Conservation (phyloP, 2,888 invertebrate genomes). For the Ophion obscuratus region DNA sequence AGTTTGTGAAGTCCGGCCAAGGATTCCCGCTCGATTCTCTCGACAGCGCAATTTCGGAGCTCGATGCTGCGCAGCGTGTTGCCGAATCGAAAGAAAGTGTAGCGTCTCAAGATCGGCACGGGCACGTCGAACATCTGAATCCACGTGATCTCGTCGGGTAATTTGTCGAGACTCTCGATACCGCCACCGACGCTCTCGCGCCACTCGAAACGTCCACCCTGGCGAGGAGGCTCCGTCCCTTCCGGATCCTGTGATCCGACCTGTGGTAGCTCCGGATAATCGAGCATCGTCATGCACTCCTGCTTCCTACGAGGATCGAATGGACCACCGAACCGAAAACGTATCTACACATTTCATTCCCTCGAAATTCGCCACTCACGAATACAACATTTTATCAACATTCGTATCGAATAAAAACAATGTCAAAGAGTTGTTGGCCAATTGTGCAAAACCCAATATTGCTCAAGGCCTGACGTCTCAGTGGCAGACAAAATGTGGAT, state of each 20-base stretch:
- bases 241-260: neutral
- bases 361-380: too few relatives aligned
- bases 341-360: too few relatives aligned
- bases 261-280: constrained; percentile 68
- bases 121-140: constrained; percentile 72
- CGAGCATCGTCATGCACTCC: constrained; percentile 74
- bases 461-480: too few relatives aligned
- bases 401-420: too few relatives aligned
- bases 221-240: neutral
- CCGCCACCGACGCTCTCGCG: constrained; percentile 54
- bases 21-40: constrained; percentile 72
- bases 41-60: constrained; percentile 71
- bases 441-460: too few relatives aligned
- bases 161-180: constrained; percentile 67
- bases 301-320: constrained; percentile 27
- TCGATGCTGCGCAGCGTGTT: constrained; percentile 75
- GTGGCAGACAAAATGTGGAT: too few relatives aligned
- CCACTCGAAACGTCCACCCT: constrained; percentile 63
- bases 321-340: neutral
- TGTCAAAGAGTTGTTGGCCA: too few relatives aligned
- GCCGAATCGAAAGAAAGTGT: constrained; percentile 77
- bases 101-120: constrained; percentile 70
- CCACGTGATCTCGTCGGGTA: constrained; percentile 75
- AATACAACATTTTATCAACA: too few relatives aligned
- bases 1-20: constrained; percentile 77